These are phyloP conservation scores for Telenomus remus DNA, from an alignment of 1,140 invertebrate species.

Conservation along the genomic window DNA sequence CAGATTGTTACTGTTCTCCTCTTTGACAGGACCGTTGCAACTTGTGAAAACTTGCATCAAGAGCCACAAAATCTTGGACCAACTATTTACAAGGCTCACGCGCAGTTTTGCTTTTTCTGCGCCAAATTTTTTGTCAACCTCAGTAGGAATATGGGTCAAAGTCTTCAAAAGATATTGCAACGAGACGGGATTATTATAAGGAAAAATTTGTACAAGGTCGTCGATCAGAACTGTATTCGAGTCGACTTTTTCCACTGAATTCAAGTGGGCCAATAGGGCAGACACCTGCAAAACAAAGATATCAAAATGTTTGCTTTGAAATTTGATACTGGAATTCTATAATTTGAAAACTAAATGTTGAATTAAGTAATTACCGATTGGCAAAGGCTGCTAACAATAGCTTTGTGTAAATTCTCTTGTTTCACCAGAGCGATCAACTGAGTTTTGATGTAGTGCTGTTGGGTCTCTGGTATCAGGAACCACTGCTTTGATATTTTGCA, in stretches of 20 bases:
- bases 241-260: slow-evolving; percentile 42
- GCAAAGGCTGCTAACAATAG: slow-evolving; percentile 89
- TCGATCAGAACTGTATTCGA: slow-evolving; percentile 64
- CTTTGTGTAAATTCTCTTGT: slow-evolving; percentile 84
- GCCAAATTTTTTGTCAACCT: slow-evolving; percentile 57
- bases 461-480: slow-evolving; percentile 86
- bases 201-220: slow-evolving; percentile 65
- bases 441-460: slow-evolving; percentile 84
- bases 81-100: slow-evolving; percentile 58
- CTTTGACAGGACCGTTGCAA: slow-evolving; percentile 55
- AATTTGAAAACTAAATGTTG: too few species aligned
- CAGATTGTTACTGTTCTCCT: slow-evolving; percentile 51
- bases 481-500: slow-evolving; percentile 88
- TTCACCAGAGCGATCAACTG: slow-evolving; percentile 86
- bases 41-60: slow-evolving; percentile 67
- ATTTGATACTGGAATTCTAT: slow-evolving; percentile 23
- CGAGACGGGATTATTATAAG: slow-evolving; percentile 60
- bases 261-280: slow-evolving; percentile 62
- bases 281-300: slow-evolving; percentile 65
- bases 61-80: slow-evolving; percentile 65
- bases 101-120: slow-evolving; percentile 44
- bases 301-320: slow-evolving; percentile 8
- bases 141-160: slow-evolving; percentile 18
- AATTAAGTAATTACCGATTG: slow-evolving; percentile 87
- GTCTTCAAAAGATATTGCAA: slow-evolving; percentile 27